phyloP scores from a whole-genome alignment of 2,797 vertebrate species.

The Etheostoma nigrum region DNA sequence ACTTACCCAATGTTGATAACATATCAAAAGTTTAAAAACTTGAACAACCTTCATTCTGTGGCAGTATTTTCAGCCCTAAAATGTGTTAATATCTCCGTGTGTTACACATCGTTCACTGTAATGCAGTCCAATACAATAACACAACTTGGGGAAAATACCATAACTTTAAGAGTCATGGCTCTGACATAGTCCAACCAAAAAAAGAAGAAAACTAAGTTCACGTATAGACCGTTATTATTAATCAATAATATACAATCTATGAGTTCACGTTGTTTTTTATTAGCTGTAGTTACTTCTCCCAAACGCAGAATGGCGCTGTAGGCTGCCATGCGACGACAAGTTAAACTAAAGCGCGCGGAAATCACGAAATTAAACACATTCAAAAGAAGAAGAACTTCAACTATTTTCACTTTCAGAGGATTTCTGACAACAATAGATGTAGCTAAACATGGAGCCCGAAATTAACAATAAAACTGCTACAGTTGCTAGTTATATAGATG shows the following conservation, averaged over 20 bases:
- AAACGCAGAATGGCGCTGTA: conserved; percentile 41
- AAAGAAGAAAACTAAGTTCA: neutral
- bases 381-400: neutral
- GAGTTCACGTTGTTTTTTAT: no score
- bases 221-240: no score
- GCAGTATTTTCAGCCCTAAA: neutral
- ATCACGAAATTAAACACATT: conserved; percentile 16
- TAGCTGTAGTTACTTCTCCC: conserved; percentile 33
- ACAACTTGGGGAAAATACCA: no score
- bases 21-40: neutral
- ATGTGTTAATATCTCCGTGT: neutral
- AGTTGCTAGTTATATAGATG: neutral
- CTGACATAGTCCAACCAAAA: neutral
- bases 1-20: neutral
- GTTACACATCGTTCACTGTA: neutral
- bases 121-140: neutral
- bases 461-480: rapidly evolving
- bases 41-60: neutral
- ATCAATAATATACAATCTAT: no score
- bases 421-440: no score
- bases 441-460: conserved; percentile 41
- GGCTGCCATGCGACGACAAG: rapidly evolving
- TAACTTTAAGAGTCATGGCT: neutral
- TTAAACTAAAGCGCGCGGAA: conserved; percentile 32
- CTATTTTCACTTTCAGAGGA: no score